Base-by-base conservation (phyloP, 1,140 invertebrate genomes). In the Theocolax elegans region DNA sequence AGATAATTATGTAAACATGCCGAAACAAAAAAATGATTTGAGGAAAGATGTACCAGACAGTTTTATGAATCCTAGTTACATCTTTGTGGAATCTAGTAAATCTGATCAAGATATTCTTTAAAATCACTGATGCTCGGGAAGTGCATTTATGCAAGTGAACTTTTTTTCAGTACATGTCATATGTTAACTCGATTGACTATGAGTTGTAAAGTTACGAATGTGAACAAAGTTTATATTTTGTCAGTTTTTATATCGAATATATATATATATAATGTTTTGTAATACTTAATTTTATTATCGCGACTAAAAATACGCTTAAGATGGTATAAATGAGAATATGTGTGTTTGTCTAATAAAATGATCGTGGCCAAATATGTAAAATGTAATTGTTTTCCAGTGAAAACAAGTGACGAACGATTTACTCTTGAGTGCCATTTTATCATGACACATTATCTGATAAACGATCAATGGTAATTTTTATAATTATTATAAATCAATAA, bases 1-100 rank as follows among this genome's bases (percentile, higher is more conserved):
- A 51, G 86, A 89, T 67, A 89, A 90, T 79, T 91, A 91, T 71
- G 84, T 89, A 6, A 90, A 89, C 75, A 90, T 91, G 81, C 85
- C 86, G 0, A 79, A 80, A 46, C 81, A 88, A 51, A 89, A 89
- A 72, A 87, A 85, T 71, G 87, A 85, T 67, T 81, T 86, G 21
- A 83, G 86, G 31, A 85, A 83, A 15, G 87, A 88, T 17, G 42
- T 76, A 38, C 78, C 80, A 1, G 79, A 81, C 31, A 81, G 81
- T 49, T 88, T 87, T 62, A 82, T 81, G 27, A 88, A 88, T 79
- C 87, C 87, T 4, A 87, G 83, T 59, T 88, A 88, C 54, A 76
- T 87, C 35, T 78, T 77, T 64, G 80, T 81, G 56, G 92, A 72
- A 92, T 95, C 76, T 93, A 97, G 86, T 23, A 63, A 70, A 51